Evolutionary conservation across 2,888 invertebrate genomes (phyloP), one percentile per base, ranked within the genome.

Genomic region (Phaedon cochleariae): DNA sequence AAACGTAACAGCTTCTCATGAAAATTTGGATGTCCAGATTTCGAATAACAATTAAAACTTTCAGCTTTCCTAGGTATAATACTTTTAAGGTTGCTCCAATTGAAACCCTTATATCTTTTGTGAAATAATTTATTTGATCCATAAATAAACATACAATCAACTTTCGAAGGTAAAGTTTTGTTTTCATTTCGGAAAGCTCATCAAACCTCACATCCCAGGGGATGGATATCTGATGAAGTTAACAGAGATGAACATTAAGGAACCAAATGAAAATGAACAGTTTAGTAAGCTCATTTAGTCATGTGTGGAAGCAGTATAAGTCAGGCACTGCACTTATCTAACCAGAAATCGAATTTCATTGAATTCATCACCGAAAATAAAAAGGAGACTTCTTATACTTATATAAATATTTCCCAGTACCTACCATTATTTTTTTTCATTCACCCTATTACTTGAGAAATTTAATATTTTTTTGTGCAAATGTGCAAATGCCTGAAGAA

Each of bases 231-330:
- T 41, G 22, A 41, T 1, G 21, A 55, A 41, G 15, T 45, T 57
- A 9, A 26, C 37, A 57, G 57, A n/a, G n/a, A 45, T 45, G 26
- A 45, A 59, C 15, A 21, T 48, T 17, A 34, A 61, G 52, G 72
- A 72, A 75, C 65, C 71, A 67, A 73, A 72, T 65, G 55, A 54
- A 29, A 62, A 64, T 63, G 45, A 17, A 45, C 69, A 75, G n/a
- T 74, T 81, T 80, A 79, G 80, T 82, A 82, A 81, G 82, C 82
- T 82, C 81, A 80, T 81, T 81, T 81, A 82, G 80, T 82, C 81
- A 79, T 81, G 77, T 77, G 80, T 81, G 80, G 82, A 81, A 82
- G 81, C 80, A 80, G 76, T 81, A 81, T 80, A 80, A 78, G 22
- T 57, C 57, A 57, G 57, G 57, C 57, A 45, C 45, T 57, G 45